These are phyloP conservation scores for Diachasma alloeum DNA, from an alignment of 1,140 invertebrate genomes.

Conservation along the genomic window DNA sequence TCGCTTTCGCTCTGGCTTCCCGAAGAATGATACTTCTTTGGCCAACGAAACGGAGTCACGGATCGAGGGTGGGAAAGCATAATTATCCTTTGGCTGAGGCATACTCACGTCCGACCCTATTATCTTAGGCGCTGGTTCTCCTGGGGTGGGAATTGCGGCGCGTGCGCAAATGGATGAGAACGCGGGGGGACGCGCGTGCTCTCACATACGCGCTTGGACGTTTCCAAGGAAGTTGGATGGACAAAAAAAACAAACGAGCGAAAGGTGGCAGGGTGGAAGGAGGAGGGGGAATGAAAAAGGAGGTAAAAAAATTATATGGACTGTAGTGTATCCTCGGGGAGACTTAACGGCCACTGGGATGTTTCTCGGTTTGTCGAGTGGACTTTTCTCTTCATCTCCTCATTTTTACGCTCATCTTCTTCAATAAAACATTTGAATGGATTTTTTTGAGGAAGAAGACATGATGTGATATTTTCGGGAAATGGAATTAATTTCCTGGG, in stretches of 20 bases:
- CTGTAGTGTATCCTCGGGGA: conserved; percentile 11
- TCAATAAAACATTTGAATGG: not conserved
- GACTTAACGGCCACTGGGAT: conserved; percentile 7
- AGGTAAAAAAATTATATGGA: conserved; percentile 31
- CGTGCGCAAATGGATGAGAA: conserved; percentile 19
- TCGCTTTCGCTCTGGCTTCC: not conserved
- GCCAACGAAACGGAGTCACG: conserved; percentile 16
- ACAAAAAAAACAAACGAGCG: conserved; percentile 4
- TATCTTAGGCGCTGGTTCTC: conserved; percentile 34
- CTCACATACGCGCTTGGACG: conserved; percentile 2
- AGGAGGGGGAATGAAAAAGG: conserved; percentile 29
- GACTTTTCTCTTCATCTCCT: not conserved
- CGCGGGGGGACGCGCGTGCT: conserved; percentile 22
- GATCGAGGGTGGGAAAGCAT: conserved; percentile 36
- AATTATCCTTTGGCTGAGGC: conserved; percentile 42
- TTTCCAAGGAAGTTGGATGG: not conserved
- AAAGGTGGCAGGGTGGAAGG: no score
- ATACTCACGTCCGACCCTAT: conserved; percentile 33
- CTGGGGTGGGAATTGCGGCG: conserved; percentile 33
- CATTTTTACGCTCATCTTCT: not conserved
- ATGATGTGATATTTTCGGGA: no score
- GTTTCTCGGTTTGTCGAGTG: conserved; percentile 5
- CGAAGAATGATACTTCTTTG: not conserved
- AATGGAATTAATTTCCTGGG: no score
- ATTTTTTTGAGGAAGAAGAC: no score